A percentile compares a stretch with the other conserved stretches of the same genome.
Conservation (phyloP, 2,113 vertebrate species). For the Lathamus discolor region DNA sequence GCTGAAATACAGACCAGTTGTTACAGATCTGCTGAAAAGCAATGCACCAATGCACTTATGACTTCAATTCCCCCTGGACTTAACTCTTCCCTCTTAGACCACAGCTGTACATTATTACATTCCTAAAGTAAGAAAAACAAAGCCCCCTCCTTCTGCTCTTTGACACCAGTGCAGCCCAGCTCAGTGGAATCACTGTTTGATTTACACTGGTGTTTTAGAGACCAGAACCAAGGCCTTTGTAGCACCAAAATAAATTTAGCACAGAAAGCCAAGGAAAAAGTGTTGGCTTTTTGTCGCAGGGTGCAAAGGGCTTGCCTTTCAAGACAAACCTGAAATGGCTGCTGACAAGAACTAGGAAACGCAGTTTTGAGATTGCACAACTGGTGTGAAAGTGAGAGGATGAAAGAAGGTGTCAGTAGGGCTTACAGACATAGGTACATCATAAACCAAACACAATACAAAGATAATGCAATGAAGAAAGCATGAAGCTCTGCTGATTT, state of each 20-base stretch:
- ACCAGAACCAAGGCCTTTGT: neutral
- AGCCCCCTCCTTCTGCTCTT: neutral
- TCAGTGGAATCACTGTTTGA: neutral
- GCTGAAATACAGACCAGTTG: neutral
- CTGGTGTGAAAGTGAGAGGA: neutral
- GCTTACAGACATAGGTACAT: neutral
- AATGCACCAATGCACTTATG: fast-evolving
- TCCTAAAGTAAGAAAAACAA: neutral
- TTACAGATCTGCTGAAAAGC: neutral
- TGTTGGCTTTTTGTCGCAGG: neutral
- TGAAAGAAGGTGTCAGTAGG: neutral
- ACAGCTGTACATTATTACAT: neutral
- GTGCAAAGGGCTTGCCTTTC: neutral
- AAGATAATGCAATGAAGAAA: neutral
- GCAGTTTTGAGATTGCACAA: neutral
- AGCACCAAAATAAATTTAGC: neutral
- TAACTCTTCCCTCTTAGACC: neutral
- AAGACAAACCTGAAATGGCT: neutral
- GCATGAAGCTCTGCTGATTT: neutral
- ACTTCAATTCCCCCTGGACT: neutral
- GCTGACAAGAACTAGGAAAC: neutral
- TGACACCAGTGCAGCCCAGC: neutral
- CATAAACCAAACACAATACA: neutral
- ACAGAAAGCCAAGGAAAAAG: neutral
- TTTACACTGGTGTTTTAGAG: neutral